phyloP scores from a whole-genome alignment of 2,797 vertebrate genomes.

The Protosalanx chinensis region DNA sequence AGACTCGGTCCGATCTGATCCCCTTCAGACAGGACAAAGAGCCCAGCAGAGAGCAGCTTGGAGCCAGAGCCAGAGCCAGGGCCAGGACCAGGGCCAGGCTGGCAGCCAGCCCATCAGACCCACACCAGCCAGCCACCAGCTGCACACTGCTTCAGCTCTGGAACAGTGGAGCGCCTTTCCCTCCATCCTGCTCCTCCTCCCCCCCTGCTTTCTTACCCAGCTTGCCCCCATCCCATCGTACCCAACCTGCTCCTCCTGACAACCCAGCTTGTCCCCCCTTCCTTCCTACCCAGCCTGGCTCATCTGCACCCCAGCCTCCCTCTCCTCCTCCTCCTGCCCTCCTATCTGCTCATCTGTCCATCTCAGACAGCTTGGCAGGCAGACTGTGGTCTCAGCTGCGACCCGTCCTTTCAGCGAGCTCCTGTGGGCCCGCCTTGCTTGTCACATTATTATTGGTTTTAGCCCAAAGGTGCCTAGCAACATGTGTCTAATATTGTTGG shows the following conservation, averaged over 20 bases:
- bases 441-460: conserved; percentile 29
- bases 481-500: not conserved
- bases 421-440: conserved; percentile 9
- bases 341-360: conserved; percentile 69
- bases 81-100: not conserved
- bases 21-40: conserved; percentile 69
- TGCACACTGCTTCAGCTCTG: conserved; percentile 66
- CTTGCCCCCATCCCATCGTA: no score
- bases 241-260: no score
- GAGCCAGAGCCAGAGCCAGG: no score
- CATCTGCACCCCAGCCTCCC: conserved; percentile 69
- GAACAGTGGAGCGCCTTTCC: conserved; percentile 19
- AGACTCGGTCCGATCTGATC: conserved; percentile 71
- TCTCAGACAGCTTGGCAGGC: conserved; percentile 36
- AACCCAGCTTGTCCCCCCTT: no score
- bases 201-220: no score
- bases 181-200: conserved; percentile 3
- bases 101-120: conserved; percentile 37
- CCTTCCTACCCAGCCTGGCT: conserved; percentile 29
- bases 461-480: not conserved
- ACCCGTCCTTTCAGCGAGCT: conserved; percentile 44
- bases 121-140: conserved; percentile 75
- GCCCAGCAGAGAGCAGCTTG: conserved; percentile 66
- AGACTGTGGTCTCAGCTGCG: conserved; percentile 64
- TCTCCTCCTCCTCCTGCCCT: conserved; percentile 54